Base-by-base conservation (phyloP, 2,888 invertebrate genomes). In the Cybosia mesomella region DNA sequence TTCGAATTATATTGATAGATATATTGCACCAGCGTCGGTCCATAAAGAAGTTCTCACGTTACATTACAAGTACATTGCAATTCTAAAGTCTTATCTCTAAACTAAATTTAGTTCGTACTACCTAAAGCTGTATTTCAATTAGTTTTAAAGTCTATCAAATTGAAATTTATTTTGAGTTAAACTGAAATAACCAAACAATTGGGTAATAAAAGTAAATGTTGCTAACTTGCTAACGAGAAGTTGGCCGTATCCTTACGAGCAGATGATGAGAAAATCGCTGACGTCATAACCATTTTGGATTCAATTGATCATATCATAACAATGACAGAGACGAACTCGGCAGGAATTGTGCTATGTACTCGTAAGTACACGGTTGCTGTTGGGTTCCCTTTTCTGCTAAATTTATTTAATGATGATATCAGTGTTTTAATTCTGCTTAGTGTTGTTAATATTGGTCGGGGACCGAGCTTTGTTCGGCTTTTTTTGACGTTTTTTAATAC, bases 21-120 rank as follows among this genome's bases (percentile, higher is more conserved):
- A 74, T 75, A 71, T 68, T 70, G 71, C 73, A 58, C 73, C 71
- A 71, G 53, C 61, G 28, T 43, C 55, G 64, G 49, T n/a, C 68
- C 63, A 61, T 64, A 69, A 70, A 60, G 61, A 28, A 43, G 72
- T 79, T 83, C 81, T 77, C 83, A 77, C 76, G 74, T 80, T 75
- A 75, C 74, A 71, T 65, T 64, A 32, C 59, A 28, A n/a, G 13
- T n/a, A 49, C 28, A 24, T 67, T 67, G 39, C 72, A 73, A 66
- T 68, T 32, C 61, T 53, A 32, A 63, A 22, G 15, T 54, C 54
- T 32, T 63, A 32, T 22, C 22, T 61, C 18, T 72, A 68, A 67
- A 78, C 67, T 72, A 65, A 70, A 74, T 61, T 57, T 57, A 78
- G 58, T 64, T 36, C 58, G 74, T 67, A 36, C 61, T 49, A n/a